A percentile compares a stretch with the other conserved stretches of the same genome.
Conservation (phyloP, 2,888 invertebrate genomes). For the Rhimphoctona megacephalus region DNA sequence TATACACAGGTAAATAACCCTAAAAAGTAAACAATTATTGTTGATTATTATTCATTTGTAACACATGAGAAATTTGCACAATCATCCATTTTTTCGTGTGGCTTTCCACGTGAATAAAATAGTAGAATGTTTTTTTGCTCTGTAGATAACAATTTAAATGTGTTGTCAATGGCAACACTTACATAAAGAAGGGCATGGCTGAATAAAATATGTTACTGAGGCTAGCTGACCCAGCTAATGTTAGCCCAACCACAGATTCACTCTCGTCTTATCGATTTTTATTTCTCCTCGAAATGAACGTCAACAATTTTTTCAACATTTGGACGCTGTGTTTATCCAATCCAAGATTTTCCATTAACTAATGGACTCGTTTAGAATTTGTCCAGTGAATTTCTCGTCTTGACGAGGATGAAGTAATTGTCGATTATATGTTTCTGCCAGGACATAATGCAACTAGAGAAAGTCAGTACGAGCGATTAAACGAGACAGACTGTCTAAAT, state of each 20-base stretch:
- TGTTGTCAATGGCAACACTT: neutral
- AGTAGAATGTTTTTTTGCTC: neutral
- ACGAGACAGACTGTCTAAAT: constrained; percentile 47
- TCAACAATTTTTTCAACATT: constrained; percentile 5
- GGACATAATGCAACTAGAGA: constrained; percentile 1
- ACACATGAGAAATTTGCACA: neutral
- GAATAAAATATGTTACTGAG: constrained; percentile 43
- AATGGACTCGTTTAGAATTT: constrained; percentile 52
- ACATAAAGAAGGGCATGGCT: neutral
- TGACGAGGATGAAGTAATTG: constrained; percentile 32
- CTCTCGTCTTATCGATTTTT: constrained; percentile 53
- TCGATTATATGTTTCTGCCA: neutral
- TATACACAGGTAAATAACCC: too few relatives aligned
- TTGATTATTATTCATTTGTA: neutral
- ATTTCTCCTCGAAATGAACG: constrained; percentile 2
- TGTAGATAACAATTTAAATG: neutral
- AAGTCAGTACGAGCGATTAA: constrained; percentile 17
- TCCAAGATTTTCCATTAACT: constrained; percentile 46
- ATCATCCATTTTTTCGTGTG: neutral
- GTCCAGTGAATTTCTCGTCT: constrained; percentile 41
- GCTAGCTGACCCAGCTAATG: constrained; percentile 32
- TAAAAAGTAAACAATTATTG: neutral
- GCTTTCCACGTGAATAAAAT: too few relatives aligned
- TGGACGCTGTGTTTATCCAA: constrained; percentile 2
- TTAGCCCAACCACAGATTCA: constrained; percentile 32